Evolutionary conservation across 2,888 invertebrate genomes (phyloP).

Genomic region (Cyaniris semiargus): DNA sequence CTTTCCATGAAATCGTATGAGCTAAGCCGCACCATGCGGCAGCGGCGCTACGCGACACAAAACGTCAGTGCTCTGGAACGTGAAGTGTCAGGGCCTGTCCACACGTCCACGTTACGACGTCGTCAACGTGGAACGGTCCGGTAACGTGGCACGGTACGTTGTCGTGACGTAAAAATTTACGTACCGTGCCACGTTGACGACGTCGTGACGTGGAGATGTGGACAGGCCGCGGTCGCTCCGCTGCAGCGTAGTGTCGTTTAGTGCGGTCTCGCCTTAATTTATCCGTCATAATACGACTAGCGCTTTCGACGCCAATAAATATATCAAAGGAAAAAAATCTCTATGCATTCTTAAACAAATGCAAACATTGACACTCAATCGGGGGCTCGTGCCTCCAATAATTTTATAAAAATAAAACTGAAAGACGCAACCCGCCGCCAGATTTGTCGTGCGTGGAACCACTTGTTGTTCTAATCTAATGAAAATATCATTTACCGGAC

Average conservation of each 20-base stretch:
- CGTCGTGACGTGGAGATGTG: too few relatives aligned
- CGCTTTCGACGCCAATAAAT: slow-evolving; percentile 50
- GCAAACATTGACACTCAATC: slow-evolving; percentile 60
- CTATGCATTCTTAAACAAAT: slow-evolving; percentile 76
- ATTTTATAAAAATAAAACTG: slow-evolving; percentile 64
- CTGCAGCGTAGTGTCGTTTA: not conserved
- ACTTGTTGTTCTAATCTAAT: not conserved
- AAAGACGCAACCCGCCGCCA: slow-evolving; percentile 67
- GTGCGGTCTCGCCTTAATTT: not conserved
- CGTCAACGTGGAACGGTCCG: too few relatives aligned
- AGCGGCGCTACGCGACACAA: too few relatives aligned
- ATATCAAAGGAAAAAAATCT: slow-evolving; percentile 53
- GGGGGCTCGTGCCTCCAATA: slow-evolving; percentile 56
- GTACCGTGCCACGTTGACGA: too few relatives aligned
- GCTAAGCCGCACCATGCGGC: too few relatives aligned
- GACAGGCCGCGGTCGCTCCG: too few relatives aligned
- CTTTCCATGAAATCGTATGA: not conserved
- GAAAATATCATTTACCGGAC: not conserved
- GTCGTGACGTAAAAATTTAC: too few relatives aligned
- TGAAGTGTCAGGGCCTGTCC: too few relatives aligned
- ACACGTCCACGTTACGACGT: too few relatives aligned
- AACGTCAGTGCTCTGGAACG: too few relatives aligned
- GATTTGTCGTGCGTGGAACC: slow-evolving; percentile 31
- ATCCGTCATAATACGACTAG: slow-evolving; percentile 45
- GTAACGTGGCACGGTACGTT: too few relatives aligned